Conservation (phyloP, 2,888 invertebrate species). For the Amiota minor region DNA sequence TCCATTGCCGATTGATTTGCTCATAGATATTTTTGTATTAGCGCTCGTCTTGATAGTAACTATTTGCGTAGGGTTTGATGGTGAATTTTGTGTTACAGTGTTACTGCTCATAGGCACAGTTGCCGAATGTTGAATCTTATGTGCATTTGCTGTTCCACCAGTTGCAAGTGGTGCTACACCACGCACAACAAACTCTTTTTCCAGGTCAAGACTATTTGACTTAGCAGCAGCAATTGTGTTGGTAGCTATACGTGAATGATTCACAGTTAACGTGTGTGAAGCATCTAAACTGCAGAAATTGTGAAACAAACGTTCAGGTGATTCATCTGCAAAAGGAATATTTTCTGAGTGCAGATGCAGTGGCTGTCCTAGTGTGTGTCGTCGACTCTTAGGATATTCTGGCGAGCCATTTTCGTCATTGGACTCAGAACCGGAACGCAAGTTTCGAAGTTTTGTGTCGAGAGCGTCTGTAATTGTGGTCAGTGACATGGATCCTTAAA, state of each 20-base stretch:
- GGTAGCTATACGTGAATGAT: slow-evolving; percentile 64
- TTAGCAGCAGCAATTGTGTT: slow-evolving; percentile 49
- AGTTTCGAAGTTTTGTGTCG: slow-evolving; percentile 86
- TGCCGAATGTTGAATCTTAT: slow-evolving; percentile 68
- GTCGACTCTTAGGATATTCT: slow-evolving; percentile 68
- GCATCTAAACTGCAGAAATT: slow-evolving; percentile 63
- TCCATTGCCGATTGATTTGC: slow-evolving; percentile 3
- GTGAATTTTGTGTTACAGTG: slow-evolving; percentile 59
- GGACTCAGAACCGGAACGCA: slow-evolving; percentile 80
- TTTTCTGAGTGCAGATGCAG: slow-evolving; percentile 75
- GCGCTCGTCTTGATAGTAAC: slow-evolving; percentile 44
- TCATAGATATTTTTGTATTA: slow-evolving; percentile 38
- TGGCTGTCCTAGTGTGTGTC: slow-evolving; percentile 70
- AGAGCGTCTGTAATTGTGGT: slow-evolving; percentile 88
- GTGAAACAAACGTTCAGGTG: slow-evolving; percentile 75
- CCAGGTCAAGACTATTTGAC: slow-evolving; percentile 7
- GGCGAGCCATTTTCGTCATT: slow-evolving; percentile 76
- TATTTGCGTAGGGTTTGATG: slow-evolving; percentile 60
- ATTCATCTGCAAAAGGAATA: slow-evolving; percentile 83
- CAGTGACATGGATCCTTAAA: slow-evolving; percentile 86
- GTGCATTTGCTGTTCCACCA: slow-evolving; percentile 50
- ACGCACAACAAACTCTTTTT: slow-evolving; percentile 44
- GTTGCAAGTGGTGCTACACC: slow-evolving; percentile 44
- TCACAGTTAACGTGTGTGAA: slow-evolving; percentile 60
- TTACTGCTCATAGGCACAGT: slow-evolving; percentile 66